Evolutionary conservation across 2,888 invertebrate species (phyloP).

Genomic region (Malachius bipustulatus): DNA sequence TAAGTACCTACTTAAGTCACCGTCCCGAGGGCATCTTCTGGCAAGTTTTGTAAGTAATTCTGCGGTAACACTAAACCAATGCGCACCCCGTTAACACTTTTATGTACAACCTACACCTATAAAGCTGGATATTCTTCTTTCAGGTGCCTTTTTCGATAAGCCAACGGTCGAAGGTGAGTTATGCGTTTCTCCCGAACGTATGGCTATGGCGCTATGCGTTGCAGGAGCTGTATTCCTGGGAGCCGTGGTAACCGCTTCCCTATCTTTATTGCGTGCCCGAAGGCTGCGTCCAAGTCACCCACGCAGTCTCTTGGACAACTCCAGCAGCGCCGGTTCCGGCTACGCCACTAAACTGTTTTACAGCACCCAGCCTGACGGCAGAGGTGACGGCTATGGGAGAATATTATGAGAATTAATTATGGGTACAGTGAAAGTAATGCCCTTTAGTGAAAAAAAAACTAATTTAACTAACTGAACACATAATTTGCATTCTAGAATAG

Average conservation of each 20-base stretch:
- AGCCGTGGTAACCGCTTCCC: constrained; percentile 58
- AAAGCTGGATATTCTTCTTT: constrained; percentile 2
- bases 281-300: constrained; percentile 40
- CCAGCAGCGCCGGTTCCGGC: constrained; percentile 47
- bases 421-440: too few relatives aligned
- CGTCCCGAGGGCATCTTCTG: too few relatives aligned
- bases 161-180: constrained; percentile 50
- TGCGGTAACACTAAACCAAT: too few relatives aligned
- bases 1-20: too few relatives aligned
- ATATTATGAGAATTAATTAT: too few relatives aligned
- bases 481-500: too few relatives aligned
- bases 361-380: constrained; percentile 38
- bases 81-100: too few relatives aligned
- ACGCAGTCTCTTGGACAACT: constrained; percentile 49
- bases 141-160: neutral
- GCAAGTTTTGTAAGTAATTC: too few relatives aligned
- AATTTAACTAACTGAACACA: too few relatives aligned
- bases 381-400: constrained; percentile 29
- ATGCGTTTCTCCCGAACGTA: constrained; percentile 63
- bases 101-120: too few relatives aligned
- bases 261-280: constrained; percentile 51
- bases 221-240: constrained; percentile 59
- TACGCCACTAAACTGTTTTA: constrained; percentile 48
- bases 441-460: too few relatives aligned
- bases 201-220: constrained; percentile 63